A percentile compares a stretch with the other conserved stretches of the same genome.
These are phyloP conservation scores for Bos javanicus DNA, from an alignment of 2,113 vertebrate species.

Conservation along the genomic window DNA sequence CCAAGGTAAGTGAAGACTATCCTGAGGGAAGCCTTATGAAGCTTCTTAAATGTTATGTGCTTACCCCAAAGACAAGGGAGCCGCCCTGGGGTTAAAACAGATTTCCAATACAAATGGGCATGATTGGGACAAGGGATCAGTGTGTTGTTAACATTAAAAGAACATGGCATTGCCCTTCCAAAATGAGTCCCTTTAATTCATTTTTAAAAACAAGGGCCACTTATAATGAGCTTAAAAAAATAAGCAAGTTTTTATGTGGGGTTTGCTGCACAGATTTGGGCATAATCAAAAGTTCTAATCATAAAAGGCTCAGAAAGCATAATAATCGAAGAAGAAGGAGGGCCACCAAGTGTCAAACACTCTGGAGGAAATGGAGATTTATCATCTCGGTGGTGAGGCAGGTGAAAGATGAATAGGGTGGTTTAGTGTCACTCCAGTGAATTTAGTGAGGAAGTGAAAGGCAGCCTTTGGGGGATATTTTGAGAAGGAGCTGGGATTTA, in stretches of 20 bases:
- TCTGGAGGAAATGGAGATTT: background rate
- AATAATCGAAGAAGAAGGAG: background rate
- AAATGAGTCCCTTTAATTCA: background rate
- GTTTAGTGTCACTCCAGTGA: background rate
- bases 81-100: background rate
- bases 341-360: background rate
- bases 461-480: background rate
- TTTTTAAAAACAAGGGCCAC: background rate
- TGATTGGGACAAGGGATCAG: background rate
- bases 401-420: background rate
- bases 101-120: background rate
- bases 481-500: background rate
- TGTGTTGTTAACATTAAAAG: background rate
- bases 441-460: constrained; percentile 27
- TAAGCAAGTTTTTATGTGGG: background rate
- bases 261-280: background rate
- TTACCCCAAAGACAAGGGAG: background rate
- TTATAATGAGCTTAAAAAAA: background rate
- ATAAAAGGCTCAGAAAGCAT: background rate
- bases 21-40: background rate
- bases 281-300: constrained; percentile 33
- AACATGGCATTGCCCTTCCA: background rate
- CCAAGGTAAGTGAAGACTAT: background rate
- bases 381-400: background rate
- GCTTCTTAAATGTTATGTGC: background rate